A percentile compares a stretch with the other conserved stretches of the same genome.
Conservation (phyloP, 2,797 vertebrate genomes). For the Chelonia mydas region DNA sequence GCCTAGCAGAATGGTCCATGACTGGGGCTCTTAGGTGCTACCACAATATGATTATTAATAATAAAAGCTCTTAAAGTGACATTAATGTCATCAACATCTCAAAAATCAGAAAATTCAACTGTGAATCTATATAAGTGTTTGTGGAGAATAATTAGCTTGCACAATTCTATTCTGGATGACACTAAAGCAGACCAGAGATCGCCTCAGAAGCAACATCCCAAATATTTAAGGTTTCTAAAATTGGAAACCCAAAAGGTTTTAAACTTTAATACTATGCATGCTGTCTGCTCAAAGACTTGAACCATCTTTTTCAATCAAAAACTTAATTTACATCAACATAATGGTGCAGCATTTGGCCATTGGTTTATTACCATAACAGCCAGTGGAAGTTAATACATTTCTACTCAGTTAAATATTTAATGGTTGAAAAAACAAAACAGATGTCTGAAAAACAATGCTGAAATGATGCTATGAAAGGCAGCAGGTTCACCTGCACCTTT, state of each 20-base stretch:
- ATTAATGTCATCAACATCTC: neutral
- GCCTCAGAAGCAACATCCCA: neutral
- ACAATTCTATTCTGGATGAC: neutral
- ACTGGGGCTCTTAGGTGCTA: neutral
- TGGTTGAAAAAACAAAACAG: neutral
- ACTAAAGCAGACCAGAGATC: neutral
- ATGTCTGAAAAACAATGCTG: neutral
- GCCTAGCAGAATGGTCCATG: neutral
- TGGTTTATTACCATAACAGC: neutral
- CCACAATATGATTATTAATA: neutral
- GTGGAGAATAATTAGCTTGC: neutral
- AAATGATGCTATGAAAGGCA: neutral
- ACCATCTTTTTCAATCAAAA: neutral
- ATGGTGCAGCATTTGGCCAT: neutral
- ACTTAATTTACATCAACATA: slow-evolving; percentile 1
- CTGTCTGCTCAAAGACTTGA: neutral
- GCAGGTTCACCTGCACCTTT: neutral
- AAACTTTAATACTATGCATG: neutral
- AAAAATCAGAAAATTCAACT: neutral
- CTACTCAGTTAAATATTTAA: neutral
- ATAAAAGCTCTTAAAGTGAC: neutral
- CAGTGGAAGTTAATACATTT: neutral
- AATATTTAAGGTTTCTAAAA: neutral
- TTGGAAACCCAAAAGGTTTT: neutral
- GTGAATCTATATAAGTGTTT: neutral